Conservation (phyloP, 2,113 vertebrate species). For the Ceyx melanurus region DNA sequence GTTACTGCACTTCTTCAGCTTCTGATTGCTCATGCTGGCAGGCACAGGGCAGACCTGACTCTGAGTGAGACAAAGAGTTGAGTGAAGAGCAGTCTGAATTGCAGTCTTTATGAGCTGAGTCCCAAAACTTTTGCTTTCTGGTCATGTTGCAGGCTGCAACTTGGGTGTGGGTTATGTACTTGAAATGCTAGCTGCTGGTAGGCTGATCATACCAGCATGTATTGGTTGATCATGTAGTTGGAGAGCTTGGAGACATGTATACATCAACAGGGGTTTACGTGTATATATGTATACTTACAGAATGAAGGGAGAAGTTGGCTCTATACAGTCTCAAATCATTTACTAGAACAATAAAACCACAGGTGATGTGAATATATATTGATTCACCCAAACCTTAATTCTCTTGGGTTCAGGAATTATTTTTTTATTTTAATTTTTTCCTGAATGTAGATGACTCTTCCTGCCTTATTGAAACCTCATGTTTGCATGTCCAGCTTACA, state of each 20-base stretch:
- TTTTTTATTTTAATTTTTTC: not conserved
- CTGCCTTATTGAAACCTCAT: not conserved
- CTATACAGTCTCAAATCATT: not conserved
- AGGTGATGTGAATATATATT: not conserved
- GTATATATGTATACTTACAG: fast-evolving
- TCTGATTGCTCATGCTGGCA: not conserved
- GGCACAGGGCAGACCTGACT: not conserved
- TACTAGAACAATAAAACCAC: not conserved
- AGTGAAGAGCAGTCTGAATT: not conserved
- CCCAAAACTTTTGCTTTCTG: not conserved
- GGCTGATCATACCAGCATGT: not conserved
- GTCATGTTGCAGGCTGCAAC: fast-evolving
- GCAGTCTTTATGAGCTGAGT: not conserved
- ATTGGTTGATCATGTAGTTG: not conserved
- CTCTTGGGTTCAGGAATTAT: not conserved
- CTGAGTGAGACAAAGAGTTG: not conserved
- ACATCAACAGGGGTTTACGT: not conserved
- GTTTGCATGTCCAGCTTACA: not conserved
- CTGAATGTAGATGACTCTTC: not conserved
- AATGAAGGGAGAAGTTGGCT: not conserved
- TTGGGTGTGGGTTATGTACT: not conserved
- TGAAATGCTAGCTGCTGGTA: not conserved
- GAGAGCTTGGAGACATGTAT: not conserved
- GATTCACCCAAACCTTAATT: not conserved
- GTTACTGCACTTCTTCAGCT: not conserved